Evolutionary conservation across 2,888 invertebrate genomes (phyloP).

Genomic region (Pammene aurita): DNA sequence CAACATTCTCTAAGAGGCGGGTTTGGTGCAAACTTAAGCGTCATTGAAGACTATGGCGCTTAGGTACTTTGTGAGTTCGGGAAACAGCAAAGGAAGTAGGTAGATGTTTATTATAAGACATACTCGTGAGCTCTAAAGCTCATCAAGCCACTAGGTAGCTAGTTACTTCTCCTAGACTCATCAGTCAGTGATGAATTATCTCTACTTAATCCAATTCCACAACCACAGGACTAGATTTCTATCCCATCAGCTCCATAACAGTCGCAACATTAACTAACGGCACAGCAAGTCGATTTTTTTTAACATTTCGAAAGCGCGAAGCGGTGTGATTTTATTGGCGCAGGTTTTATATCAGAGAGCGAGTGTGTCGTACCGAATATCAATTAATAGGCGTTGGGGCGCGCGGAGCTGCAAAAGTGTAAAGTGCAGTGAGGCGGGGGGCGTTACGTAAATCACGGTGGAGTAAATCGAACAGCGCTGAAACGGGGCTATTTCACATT

Average conservation of each 20-base stretch:
- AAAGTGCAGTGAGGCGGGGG: conserved; percentile 77
- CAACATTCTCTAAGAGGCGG: no score
- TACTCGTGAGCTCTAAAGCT: no score
- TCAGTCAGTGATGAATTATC: no score
- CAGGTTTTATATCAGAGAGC: conserved; percentile 56
- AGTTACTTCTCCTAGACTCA: no score
- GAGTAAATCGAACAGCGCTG: conserved; percentile 71
- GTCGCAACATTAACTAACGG: conserved; percentile 16
- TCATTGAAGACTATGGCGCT: no score
- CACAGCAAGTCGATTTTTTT: conserved; percentile 36
- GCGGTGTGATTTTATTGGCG: conserved; percentile 45
- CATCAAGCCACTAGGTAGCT: no score
- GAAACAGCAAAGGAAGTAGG: no score
- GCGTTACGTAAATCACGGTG: conserved; percentile 78
- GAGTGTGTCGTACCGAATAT: conserved; percentile 69
- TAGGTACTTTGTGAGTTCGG: no score
- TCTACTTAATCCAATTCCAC: no score
- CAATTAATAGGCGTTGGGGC: conserved; percentile 77
- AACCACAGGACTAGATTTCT: neutral
- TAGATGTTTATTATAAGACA: no score
- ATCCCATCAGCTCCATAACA: neutral
- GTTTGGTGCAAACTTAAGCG: no score
- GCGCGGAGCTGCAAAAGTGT: conserved; percentile 80
- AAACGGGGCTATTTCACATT: conserved; percentile 50
- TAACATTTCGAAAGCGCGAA: conserved; percentile 41